Base-by-base conservation (phyloP, 2,797 vertebrate species). In the Sebastes kiyomatsui region DNA sequence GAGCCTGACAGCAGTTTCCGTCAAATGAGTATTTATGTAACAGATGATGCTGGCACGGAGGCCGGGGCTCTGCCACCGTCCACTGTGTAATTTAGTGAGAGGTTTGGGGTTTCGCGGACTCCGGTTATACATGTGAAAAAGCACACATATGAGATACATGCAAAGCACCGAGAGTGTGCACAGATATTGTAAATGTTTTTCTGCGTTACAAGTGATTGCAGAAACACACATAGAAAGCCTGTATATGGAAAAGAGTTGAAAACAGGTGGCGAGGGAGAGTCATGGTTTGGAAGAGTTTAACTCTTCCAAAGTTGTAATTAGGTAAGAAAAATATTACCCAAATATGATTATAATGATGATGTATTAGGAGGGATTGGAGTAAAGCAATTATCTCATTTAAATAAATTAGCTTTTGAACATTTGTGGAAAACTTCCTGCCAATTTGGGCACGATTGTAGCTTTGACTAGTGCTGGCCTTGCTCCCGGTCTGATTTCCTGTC, bases 1-100 rank as follows among this genome's bases (percentile, higher is more conserved):
- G 64, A 84, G 85, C 52, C 85, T 87, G 83, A 94, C 92, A 85
- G 84, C 80, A 81, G 83, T 86, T 91, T 88, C 87, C 72, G 78
- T 89, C 82, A 83, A 77, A 84, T 42, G 77, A 79, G 87, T 93
- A 92, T 94, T 92, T 90, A 90, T 90, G 85, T 87, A 91, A 79
- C 64, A 82, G 67, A 85, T 83, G 79, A 90, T 86, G 81, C 67
- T 68, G 65, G 27, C 75, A 67, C 23, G 33, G 72, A 87, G 84
- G 75, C 84, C 84, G 75, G 58, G 52, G 60, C 81, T 83, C 42
- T 81, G 75, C 83, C 87, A 79, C 80, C 60, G 52, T 85, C 65
- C 72, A 58, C 81, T 81, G 25, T 90, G 83, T 93, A 77, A 88
- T 93, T 90, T 90, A 92, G 59, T 38, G 28, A 79, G 80, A 77